phyloP scores from a whole-genome alignment of 2,797 vertebrate species.

The Thalassophryne amazonica region DNA sequence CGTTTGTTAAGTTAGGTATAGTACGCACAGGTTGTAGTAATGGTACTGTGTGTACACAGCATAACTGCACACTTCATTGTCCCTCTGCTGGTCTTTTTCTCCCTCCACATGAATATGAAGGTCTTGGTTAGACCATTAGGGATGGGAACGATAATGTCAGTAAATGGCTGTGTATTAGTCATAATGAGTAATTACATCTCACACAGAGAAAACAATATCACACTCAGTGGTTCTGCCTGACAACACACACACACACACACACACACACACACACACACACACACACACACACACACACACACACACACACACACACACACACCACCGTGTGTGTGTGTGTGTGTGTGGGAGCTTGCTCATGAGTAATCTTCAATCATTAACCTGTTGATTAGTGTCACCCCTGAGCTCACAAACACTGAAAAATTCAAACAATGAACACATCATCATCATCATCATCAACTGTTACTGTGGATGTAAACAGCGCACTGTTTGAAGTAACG shows the following conservation, averaged over 20 bases:
- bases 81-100: slow-evolving; percentile 18
- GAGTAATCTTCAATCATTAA: slow-evolving; percentile 29
- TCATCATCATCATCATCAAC: not conserved
- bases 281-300: too few relatives aligned
- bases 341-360: slow-evolving; percentile 9
- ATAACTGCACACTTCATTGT: too few relatives aligned
- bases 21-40: not conserved
- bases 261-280: too few relatives aligned
- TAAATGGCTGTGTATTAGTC: slow-evolving; percentile 66
- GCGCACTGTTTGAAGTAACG: not conserved
- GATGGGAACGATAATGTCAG: slow-evolving; percentile 48
- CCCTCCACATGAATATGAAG: slow-evolving; percentile 17
- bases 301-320: too few relatives aligned
- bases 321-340: slow-evolving; percentile 15
- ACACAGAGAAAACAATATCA: slow-evolving; percentile 62
- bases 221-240: slow-evolving; percentile 55
- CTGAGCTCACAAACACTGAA: slow-evolving; percentile 16
- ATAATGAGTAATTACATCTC: slow-evolving; percentile 68
- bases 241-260: slow-evolving; percentile 37
- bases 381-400: slow-evolving; percentile 48
- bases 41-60: not conserved
- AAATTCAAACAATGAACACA: slow-evolving; percentile 6
- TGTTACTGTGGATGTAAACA: slow-evolving; percentile 2
- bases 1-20: not conserved
- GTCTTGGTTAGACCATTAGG: slow-evolving; percentile 52